Percentiles rank a stretch among this genome's conserved stretches.
phyloP scores from a whole-genome alignment of 1,140 invertebrate species.

The Spodoptera frugiperda region DNA sequence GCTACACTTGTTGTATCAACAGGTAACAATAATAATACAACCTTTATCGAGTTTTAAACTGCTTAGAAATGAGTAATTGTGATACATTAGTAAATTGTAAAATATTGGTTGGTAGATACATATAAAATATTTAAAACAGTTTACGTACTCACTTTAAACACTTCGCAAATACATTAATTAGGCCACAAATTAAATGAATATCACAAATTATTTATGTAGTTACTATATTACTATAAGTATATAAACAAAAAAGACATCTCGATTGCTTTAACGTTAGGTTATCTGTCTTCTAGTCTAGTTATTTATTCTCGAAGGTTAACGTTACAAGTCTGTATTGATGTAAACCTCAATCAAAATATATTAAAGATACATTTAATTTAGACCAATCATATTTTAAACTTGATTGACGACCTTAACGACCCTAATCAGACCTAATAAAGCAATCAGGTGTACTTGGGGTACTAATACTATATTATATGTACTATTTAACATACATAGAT shows the following conservation, averaged over 20 bases:
- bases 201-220: slow-evolving; percentile 14
- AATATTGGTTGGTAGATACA: neutral
- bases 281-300: neutral
- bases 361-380: neutral
- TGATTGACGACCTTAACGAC: slow-evolving; percentile 23
- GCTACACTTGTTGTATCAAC: slow-evolving; percentile 1
- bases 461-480: slow-evolving; percentile 8
- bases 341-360: neutral
- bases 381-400: neutral
- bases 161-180: slow-evolving; percentile 29
- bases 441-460: slow-evolving; percentile 14
- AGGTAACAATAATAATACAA: slow-evolving; percentile 10
- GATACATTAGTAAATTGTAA: slow-evolving; percentile 9
- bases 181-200: slow-evolving; percentile 36
- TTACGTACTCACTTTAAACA: slow-evolving; percentile 17
- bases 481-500: slow-evolving; percentile 12
- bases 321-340: neutral
- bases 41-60: slow-evolving; percentile 24
- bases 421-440: slow-evolving; percentile 1
- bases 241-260: too few relatives aligned
- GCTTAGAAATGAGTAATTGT: neutral
- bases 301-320: neutral
- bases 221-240: neutral
- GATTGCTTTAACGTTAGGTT: too few relatives aligned
- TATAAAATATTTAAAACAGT: slow-evolving; percentile 1